phyloP scores from a whole-genome alignment of 2,113 vertebrate genomes.

The Fregata magnificens region DNA sequence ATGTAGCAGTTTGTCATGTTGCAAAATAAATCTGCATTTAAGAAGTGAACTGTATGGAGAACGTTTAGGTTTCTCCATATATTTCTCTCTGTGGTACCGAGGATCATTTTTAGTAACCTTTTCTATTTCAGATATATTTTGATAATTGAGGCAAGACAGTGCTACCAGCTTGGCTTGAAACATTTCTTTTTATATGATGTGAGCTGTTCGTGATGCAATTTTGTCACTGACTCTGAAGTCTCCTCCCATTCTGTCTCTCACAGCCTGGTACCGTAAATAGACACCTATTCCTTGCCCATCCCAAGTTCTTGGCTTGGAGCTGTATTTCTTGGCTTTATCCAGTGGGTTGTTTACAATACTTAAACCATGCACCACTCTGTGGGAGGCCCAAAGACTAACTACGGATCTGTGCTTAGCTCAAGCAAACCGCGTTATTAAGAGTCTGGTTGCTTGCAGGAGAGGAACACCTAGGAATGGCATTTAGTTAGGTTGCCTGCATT shows the following conservation, averaged over 20 bases:
- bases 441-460: conserved; percentile 4
- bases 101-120: not conserved
- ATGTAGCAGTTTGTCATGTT: not conserved
- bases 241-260: conserved; percentile 23
- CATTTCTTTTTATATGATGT: not conserved
- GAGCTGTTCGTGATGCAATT: not conserved
- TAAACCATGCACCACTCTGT: not conserved
- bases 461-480: conserved; percentile 46
- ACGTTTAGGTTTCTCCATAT: not conserved
- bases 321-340: conserved; percentile 34
- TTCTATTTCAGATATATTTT: not conserved
- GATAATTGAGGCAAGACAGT: not conserved
- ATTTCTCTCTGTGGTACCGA: not conserved
- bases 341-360: conserved; percentile 27
- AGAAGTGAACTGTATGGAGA: not conserved
- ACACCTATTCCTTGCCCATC: conserved; percentile 13
- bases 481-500: not conserved
- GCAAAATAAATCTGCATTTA: not conserved
- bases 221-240: not conserved
- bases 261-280: conserved; percentile 35
- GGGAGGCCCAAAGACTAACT: conserved; percentile 47
- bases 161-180: not conserved
- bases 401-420: not conserved
- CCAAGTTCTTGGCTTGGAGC: not conserved
- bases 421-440: conserved; percentile 25